Conservation (phyloP, 92 coral and sea anemone genomes). For the Blastomussa wellsi region DNA sequence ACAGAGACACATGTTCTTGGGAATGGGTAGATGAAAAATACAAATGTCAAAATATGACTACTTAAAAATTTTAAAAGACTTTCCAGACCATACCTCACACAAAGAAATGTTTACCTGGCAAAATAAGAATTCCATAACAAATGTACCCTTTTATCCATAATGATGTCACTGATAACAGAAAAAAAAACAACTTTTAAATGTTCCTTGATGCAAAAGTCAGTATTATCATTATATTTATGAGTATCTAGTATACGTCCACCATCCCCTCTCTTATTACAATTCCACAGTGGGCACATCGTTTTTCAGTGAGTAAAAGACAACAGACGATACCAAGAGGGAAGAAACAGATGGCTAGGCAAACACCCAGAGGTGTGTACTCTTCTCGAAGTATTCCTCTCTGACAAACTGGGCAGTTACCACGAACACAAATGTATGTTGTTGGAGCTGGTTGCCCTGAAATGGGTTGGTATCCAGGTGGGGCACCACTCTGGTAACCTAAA, state of each 20-base stretch:
- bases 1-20: too few species aligned
- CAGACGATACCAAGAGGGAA: constrained; percentile 65
- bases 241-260: too few species aligned
- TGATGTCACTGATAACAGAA: too few species aligned
- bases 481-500: constrained; percentile 58
- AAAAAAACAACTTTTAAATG: background rate
- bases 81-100: too few species aligned
- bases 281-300: constrained; percentile 62
- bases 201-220: background rate
- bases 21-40: too few species aligned
- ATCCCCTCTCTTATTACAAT: too few species aligned
- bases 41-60: too few species aligned
- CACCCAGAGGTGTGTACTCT: constrained; percentile 49
- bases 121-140: too few species aligned
- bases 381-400: constrained; percentile 43
- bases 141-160: too few species aligned
- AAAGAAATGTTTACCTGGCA: too few species aligned
- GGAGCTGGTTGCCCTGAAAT: constrained; percentile 27
- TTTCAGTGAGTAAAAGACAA: constrained; percentile 60
- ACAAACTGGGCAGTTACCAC: constrained; percentile 65
- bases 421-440: constrained; percentile 39
- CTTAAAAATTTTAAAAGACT: too few species aligned
- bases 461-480: constrained; percentile 54
- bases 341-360: constrained; percentile 51
- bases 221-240: constrained; percentile 27